Evolutionary conservation across 1,140 invertebrate genomes (phyloP), one percentile per base, ranked within the genome.

Genomic region (Zaprionus ghesquierei): DNA sequence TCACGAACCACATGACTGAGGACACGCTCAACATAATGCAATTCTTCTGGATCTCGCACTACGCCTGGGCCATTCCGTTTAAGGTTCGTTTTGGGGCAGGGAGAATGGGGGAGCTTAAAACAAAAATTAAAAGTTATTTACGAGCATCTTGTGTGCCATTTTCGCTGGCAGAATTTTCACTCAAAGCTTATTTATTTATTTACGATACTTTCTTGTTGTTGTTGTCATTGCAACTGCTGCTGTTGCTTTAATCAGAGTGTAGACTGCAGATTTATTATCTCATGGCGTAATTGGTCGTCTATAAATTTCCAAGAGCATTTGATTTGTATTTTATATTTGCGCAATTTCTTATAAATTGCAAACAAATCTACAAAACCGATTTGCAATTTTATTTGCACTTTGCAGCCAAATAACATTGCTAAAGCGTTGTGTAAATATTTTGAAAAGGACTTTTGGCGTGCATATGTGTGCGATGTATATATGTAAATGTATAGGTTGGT

Each of bases 21-120:
- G 97, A 98, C 91, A 94, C 95, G 1, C 94, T 94, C 31, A 97
- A 97, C 82, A 93, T 97, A 12, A 96, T 97, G 95, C 95, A 95
- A 49, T 95, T 97, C 84, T 95, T 97, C 86, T 96, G 96, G 94
- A 96, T 97, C 79, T 95, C 95, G 51, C 96, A 97, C 93, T 97
- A 97, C 81, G 94, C 95, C 22, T 98, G 97, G 97, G 95, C 96
- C 1, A 96, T 97, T 72, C 97, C 97, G 22, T 91, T 97, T 23
- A 97, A 97, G 94, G 96, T 96, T 92, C 87, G 84, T 71, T 62
- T 27, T 44, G 38, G 15, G 41, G 41, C 1, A 20, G 41, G 9
- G 9, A 15, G n/a, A n/a, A 10, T 8, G 15, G 20, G 18, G 10
- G 18, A 12, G 18, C 1, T 44, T 56, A 20, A 49, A 31, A 35